Evolutionary conservation across 2,888 invertebrate species (phyloP).

Genomic region (Nematopogon swammerdamellus): DNA sequence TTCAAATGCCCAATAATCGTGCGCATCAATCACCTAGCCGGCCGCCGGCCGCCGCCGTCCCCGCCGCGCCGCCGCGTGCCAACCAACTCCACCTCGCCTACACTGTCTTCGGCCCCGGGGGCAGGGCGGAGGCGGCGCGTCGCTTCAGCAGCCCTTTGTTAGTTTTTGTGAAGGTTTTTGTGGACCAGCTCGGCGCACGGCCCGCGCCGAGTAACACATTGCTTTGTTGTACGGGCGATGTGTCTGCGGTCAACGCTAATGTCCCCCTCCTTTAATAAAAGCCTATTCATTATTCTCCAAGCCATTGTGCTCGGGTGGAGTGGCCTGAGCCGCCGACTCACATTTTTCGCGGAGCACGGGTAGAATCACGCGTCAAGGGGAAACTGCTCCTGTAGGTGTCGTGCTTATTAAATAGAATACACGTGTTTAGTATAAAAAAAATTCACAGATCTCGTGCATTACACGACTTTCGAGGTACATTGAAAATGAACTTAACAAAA

Average conservation of each 20-base stretch:
- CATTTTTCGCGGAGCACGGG: not conserved
- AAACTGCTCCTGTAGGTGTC: too few relatives aligned
- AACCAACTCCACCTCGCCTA: not conserved
- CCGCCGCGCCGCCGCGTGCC: not conserved
- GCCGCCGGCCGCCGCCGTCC: not conserved
- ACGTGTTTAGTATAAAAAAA: too few relatives aligned
- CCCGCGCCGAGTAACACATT: not conserved
- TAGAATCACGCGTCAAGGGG: too few relatives aligned
- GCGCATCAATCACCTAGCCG: not conserved
- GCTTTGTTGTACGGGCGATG: not conserved
- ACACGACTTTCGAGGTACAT: too few relatives aligned
- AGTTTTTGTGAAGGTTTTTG: not conserved
- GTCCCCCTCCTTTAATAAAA: not conserved
- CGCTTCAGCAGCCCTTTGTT: not conserved
- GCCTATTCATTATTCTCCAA: not conserved
- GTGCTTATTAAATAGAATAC: too few relatives aligned
- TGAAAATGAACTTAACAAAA: too few relatives aligned
- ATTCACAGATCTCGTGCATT: too few relatives aligned
- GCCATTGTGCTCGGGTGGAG: not conserved
- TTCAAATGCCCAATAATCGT: slow-evolving; percentile 1
- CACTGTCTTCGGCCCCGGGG: not conserved
- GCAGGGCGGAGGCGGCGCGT: too few relatives aligned
- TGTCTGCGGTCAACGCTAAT: not conserved
- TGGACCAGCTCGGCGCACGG: too few relatives aligned
- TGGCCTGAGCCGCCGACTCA: not conserved